Base-by-base conservation (phyloP, 2,113 vertebrate species). In the Alexandromys fortis region DNA sequence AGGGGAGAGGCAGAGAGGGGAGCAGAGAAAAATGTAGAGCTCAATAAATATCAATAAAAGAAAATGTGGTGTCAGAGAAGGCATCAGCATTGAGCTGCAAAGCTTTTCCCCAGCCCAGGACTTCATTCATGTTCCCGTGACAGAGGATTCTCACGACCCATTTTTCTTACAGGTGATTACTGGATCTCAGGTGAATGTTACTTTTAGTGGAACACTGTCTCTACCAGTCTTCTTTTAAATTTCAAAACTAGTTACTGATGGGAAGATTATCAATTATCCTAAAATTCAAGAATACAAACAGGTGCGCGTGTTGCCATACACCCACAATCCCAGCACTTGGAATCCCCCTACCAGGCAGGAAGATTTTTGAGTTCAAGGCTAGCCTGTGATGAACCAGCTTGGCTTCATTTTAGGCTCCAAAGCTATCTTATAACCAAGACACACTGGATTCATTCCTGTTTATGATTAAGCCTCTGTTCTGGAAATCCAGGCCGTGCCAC, bases 211-310 rank as follows among this genome's bases (percentile, higher is more conserved):
- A 96, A 88, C 10, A 45, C 26, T 89, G 45, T 91, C 33, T 38
- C 33, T 35, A 61, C 87, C 55, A 38, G 22, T 85, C 58, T 79
- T 93, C 91, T 30, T 92, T 87, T 47, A 24, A 24, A 78, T 47
- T 68, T 30, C 26, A 90, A 88, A 95, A 77, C 63, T 87, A 77
- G 73, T 83, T 76, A 78, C 52, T 58, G 35, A 86, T 24, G 73
- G 35, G 12, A 55, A 81, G 16, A 91, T 86, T 86, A 73, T 35
- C 11, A 70, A 65, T 76, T 68, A 72, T 79, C 87, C 49, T 85
- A 38, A 85, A 95, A 92, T 55, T 82, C 21, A 68, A 92, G 94
- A 93, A 42, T 17, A 55, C 38, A 82, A 35, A 17, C 6, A 45
- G 9, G 42, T 33, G 28, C 30, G 10, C 24, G 21, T 49, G 30